Evolutionary conservation across 2,888 invertebrate genomes (phyloP), one percentile per base, ranked within the genome.

Genomic region (Platycheirus albimanus): DNA sequence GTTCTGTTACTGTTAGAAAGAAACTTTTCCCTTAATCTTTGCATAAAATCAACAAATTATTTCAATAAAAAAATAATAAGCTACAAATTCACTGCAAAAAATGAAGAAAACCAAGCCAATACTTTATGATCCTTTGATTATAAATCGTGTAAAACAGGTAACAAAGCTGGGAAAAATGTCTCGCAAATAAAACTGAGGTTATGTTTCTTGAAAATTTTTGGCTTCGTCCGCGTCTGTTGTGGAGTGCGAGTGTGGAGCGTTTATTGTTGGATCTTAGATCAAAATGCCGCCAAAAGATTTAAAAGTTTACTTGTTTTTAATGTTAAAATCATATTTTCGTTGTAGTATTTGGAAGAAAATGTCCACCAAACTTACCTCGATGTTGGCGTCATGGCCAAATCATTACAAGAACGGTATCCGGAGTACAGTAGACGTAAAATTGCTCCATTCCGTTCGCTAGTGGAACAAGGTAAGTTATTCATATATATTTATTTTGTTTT

Each of bases 371-470:
- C 94, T 6, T 95, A 94, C 89, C 93, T 97, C 85, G 96, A 97
- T 92, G 95, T 96, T 74, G 94, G 95, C 88, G 94, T 94, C 88
- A 96, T 97, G 95, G 95, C 96, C 86, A 95, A 95, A 89, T 93
- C 94, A 86, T 92, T 97, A 64, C 95, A 95, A 91, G 93, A 93
- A 87, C 93, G 93, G 86, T 94, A 94, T 88, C 92, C 94, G 69
- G 97, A 97, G 88, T 98, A 97, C 91, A 93, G 93, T 74, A 94
- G 94, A 87, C 94, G 95, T 87, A 97, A 97, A 91, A 93, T 95
- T 79, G 93, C 92, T 71, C 95, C 95, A n/a, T 97, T 98, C 89
- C 93, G 94, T 88, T 92, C 93, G 72, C 92, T 95, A 89, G 96
- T 97, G n/a, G 94, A 95, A 88, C 93, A 92, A 88, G 92, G 92